These are phyloP conservation scores for Aleiodes leptofemur DNA, from an alignment of 2,888 invertebrate genomes.

Conservation along the genomic window DNA sequence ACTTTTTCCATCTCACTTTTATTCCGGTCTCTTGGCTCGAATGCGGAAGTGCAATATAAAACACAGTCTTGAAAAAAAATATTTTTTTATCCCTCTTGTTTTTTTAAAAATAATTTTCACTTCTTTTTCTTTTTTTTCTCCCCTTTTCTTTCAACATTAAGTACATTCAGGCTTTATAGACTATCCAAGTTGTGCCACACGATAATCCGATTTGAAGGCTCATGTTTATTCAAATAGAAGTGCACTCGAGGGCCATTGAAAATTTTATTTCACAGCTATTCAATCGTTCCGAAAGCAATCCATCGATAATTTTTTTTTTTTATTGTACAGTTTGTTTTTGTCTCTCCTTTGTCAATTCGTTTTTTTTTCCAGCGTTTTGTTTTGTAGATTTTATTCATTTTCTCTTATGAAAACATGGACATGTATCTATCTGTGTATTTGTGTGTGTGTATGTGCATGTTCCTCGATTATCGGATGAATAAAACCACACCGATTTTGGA, in stretches of 20 bases:
- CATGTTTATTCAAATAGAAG: conserved; percentile 23
- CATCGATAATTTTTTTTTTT: not conserved
- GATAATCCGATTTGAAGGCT: conserved; percentile 26
- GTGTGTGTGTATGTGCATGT: not conserved
- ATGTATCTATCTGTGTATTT: not conserved
- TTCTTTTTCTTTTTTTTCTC: not conserved
- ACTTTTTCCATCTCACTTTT: not conserved
- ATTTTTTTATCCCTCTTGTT: conserved; percentile 1
- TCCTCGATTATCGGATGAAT: conserved; percentile 30
- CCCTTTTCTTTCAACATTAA: not conserved
- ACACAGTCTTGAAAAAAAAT: conserved; percentile 7
- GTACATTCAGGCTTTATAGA: not conserved
- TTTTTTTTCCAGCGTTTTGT: conserved; percentile 7
- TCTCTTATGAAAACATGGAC: not conserved
- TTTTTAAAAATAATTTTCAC: not conserved
- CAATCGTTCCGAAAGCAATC: conserved; percentile 17
- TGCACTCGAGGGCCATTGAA: conserved; percentile 1
- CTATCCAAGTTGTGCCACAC: conserved; percentile 22
- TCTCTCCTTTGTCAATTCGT: conserved; percentile 4
- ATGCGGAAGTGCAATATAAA: conserved; percentile 4
- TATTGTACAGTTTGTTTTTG: not conserved
- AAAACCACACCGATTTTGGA: conserved; percentile 6
- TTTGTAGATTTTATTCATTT: not conserved
- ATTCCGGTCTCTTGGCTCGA: not conserved
- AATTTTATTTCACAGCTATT: conserved; percentile 29